These are phyloP conservation scores for Scortum barcoo DNA, from an alignment of 2,113 vertebrate genomes.

Conservation along the genomic window DNA sequence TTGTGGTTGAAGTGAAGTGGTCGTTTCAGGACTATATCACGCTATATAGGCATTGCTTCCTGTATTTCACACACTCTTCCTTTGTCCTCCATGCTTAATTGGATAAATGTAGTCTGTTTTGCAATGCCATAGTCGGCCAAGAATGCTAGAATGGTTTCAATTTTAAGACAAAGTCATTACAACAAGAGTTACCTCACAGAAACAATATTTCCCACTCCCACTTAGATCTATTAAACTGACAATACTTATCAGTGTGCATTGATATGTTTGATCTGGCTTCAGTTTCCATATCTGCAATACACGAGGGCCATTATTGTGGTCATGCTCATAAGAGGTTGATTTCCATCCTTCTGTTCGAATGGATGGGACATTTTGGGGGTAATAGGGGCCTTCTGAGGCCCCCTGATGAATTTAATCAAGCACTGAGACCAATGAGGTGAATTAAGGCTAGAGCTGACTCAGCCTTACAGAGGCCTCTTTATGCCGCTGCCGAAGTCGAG, in stretches of 20 bases:
- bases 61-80: constrained; percentile 51
- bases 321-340: constrained; percentile 48
- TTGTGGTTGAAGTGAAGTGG: constrained; percentile 55
- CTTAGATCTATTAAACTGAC: constrained; percentile 50
- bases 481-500: constrained; percentile 61
- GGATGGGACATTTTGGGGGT: constrained; percentile 15
- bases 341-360: constrained; percentile 49
- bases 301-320: constrained; percentile 27
- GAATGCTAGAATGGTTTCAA: constrained; percentile 56
- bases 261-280: constrained; percentile 40
- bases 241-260: constrained; percentile 34
- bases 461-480: constrained; percentile 80
- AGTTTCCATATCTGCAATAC: constrained; percentile 25
- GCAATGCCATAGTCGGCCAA: constrained; percentile 35
- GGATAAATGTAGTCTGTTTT: constrained; percentile 45
- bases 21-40: constrained; percentile 38
- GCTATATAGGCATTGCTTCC: constrained; percentile 34
- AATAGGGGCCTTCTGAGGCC: constrained; percentile 29
- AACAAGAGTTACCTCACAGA: constrained; percentile 54
- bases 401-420: constrained; percentile 77
- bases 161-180: constrained; percentile 49
- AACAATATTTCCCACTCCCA: constrained; percentile 54
- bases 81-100: constrained; percentile 54
- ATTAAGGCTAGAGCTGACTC: constrained; percentile 71
- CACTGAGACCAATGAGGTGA: constrained; percentile 75